phyloP scores from a whole-genome alignment of 2,888 invertebrate species.

The Crocallis elinguaria region DNA sequence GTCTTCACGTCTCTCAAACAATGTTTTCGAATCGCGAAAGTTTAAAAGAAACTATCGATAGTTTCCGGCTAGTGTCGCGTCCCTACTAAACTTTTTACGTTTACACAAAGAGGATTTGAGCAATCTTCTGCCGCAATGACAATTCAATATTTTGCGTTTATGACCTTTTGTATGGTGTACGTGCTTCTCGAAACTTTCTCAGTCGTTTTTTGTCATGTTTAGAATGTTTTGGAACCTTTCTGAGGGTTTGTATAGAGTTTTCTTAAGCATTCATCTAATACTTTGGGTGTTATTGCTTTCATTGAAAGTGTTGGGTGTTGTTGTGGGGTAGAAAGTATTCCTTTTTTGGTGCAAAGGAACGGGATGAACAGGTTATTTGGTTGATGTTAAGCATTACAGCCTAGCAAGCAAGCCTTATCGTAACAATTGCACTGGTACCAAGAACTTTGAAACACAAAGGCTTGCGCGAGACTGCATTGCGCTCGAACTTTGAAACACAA shows the following conservation, averaged over 20 bases:
- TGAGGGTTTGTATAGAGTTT: slow-evolving; percentile 3
- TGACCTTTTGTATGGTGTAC: slow-evolving; percentile 40
- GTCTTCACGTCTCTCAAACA: too few species aligned
- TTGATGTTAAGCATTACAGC: too few species aligned
- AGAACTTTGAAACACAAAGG: too few species aligned
- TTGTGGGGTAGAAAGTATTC: too few species aligned
- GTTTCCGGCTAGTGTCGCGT: slow-evolving; percentile 40
- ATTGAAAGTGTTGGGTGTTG: not conserved
- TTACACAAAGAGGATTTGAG: slow-evolving; percentile 64
- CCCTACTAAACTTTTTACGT: slow-evolving; percentile 51
- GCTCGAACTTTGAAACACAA: too few species aligned
- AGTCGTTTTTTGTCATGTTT: slow-evolving; percentile 17
- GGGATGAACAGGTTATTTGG: too few species aligned
- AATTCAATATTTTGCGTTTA: slow-evolving; percentile 63
- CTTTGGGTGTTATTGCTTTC: not conserved
- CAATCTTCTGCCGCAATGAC: slow-evolving; percentile 70
- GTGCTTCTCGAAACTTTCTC: slow-evolving; percentile 24
- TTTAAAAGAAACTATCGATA: slow-evolving; percentile 9
- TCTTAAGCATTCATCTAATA: not conserved
- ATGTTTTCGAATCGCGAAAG: too few species aligned
- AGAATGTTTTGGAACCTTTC: slow-evolving; percentile 3
- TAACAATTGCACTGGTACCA: too few species aligned
- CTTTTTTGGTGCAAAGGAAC: too few species aligned
- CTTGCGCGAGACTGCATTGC: too few species aligned
- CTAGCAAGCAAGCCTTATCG: too few species aligned